Evolutionary conservation across 2,797 vertebrate species (phyloP).

Genomic region (Clarias platycephalus): DNA sequence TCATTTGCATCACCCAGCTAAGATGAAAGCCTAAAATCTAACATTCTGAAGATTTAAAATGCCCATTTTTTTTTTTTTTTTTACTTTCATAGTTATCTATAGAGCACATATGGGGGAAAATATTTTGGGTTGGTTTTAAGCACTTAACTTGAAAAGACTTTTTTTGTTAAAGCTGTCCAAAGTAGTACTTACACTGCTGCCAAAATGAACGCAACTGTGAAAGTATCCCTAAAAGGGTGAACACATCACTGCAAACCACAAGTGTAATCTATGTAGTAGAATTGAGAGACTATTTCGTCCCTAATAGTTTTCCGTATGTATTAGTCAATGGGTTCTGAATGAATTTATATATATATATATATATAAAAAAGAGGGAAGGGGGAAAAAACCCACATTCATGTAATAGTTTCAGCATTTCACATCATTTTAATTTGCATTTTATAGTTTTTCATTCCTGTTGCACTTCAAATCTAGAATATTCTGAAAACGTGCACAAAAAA

Average conservation of each 20-base stretch:
- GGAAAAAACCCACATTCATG: constrained; percentile 29
- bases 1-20: not conserved
- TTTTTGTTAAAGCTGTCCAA: not conserved
- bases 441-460: constrained; percentile 79
- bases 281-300: not conserved
- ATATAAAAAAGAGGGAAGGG: no score
- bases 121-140: not conserved
- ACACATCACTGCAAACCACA: not conserved
- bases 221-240: not conserved
- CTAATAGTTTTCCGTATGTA: not conserved
- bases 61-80: not conserved
- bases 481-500: constrained; percentile 83
- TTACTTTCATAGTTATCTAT: no score
- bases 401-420: constrained; percentile 74
- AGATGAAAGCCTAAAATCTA: not conserved
- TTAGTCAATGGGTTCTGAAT: no score
- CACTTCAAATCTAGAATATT: constrained; percentile 84
- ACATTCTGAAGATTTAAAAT: not conserved
- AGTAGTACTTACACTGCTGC: no score
- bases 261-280: not conserved
- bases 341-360: not conserved
- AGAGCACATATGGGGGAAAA: not conserved
- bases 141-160: not conserved
- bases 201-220: not conserved
- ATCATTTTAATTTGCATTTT: constrained; percentile 80